Base-by-base conservation (phyloP, 2,797 vertebrate genomes). In the Lepilemur ruficaudatus region DNA sequence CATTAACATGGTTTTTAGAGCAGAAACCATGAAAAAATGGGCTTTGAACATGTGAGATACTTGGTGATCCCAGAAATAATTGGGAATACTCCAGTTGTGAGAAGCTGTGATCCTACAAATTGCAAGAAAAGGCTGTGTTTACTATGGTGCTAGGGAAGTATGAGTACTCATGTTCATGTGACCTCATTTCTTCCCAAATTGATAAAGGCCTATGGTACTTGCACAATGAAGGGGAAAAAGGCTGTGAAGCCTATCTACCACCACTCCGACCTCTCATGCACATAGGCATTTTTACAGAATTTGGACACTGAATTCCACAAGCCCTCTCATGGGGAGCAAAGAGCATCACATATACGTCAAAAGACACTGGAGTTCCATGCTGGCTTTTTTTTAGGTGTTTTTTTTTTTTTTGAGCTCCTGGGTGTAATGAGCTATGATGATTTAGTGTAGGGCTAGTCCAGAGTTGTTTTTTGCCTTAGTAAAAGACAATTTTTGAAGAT, bases 401-500 rank as follows among this genome's bases (percentile, higher is more conserved):
- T 67, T 23, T 11, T 94, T 82, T 20, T 11, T 91, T 79, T 96
- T 46, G 28, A 91, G 15, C 14, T 61, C 28, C 18, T 46, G 1
- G 18, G 43, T 55, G 4, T 43, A 72, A 89, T 2, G 48, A 57
- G 17, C 9, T 83, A 14, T 48, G 75, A 46, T 32, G 48, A 95
- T 38, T 67, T 57, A 89, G 46, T 7, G 9, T 13, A 46, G 11
- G 35, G 7, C 2, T 9, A 75, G 28, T 52, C 41, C 35, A 63
- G 41, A 83, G 10, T 23, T 92, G 43, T 75, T 35, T 35, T 84
- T 84, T 93, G 28, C 11, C 32, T 84, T 84, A 84, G 32, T 2
- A n/a, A 94, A 94, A 18, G 25, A 67, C n/a, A 35, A 43, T 28
- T 63, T 92, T 80, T 92, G 35, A 86, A 95, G n/a, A 73, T 67